A percentile compares a stretch with the other conserved stretches of the same genome.
phyloP scores from a whole-genome alignment of 2,797 vertebrate species.

The Ataeniobius toweri region DNA sequence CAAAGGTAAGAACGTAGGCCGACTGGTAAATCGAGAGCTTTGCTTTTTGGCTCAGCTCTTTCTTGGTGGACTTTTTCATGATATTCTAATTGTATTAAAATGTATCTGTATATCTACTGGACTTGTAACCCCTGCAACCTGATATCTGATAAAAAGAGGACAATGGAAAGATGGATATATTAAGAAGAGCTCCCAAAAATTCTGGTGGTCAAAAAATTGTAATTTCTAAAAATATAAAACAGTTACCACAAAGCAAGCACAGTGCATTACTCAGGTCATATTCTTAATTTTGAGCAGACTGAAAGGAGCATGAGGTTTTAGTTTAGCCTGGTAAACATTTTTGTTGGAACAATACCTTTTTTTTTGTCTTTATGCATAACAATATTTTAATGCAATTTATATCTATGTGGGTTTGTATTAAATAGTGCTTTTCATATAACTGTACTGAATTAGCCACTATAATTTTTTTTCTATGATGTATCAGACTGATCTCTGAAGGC shows the following conservation, averaged over 20 bases:
- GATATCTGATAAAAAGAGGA: neutral
- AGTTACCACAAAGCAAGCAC: too few relatives aligned
- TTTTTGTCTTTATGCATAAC: conserved; percentile 6
- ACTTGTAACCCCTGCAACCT: neutral
- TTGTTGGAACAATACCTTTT: conserved; percentile 10
- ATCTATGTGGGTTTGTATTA: conserved; percentile 1
- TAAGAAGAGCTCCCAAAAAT: neutral
- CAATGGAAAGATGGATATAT: neutral
- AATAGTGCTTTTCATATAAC: neutral
- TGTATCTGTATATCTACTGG: neutral
- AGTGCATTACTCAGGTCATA: neutral
- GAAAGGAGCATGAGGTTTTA: conserved; percentile 10
- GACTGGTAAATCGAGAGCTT: too few relatives aligned
- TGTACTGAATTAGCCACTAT: conserved; percentile 8
- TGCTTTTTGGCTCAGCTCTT: too few relatives aligned
- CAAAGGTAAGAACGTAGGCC: too few relatives aligned
- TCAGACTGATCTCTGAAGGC: conserved; percentile 56
- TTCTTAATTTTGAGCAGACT: conserved; percentile 14
- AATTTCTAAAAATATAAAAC: neutral
- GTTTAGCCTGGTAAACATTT: conserved; percentile 27
- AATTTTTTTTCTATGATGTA: conserved; percentile 9
- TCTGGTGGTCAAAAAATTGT: too few relatives aligned
- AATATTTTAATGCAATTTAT: conserved; percentile 5
- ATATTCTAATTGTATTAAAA: neutral
- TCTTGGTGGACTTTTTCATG: too few relatives aligned